Base-by-base conservation (phyloP, 2,113 vertebrate species). In the Paracanthobrama guichenoti region DNA sequence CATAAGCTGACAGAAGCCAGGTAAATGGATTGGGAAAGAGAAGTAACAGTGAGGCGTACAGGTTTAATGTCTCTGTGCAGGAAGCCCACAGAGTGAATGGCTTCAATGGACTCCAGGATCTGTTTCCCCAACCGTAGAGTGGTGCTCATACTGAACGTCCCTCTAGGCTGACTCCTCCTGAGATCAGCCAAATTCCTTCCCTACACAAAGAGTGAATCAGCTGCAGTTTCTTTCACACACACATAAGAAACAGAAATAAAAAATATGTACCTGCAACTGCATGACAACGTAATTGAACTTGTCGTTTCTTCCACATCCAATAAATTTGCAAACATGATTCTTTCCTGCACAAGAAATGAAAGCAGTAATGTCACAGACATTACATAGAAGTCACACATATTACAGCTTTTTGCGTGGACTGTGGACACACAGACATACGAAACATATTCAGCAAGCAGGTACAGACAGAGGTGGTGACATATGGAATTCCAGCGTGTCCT, bases 251-350 rank as follows among this genome's bases (percentile, higher is more conserved):
- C 44, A 24, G 20, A 10, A 72, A 12, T 6, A 35, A 60, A 46
- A 26, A 39, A 16, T 60, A 8, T 90, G 91, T 91, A 99, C 98
- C 97, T 99, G 98, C 71, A 99, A 96, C 90, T 99, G 98, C 98
- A 99, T 99, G 66, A 99, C 98, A 72, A 99, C 97, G 0, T 99
- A 99, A 93, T 99, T 99, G 89, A 99, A 99, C 91, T 98, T 99
- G 91, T 99, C 98, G 4, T 99, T 99, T 90, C 97, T 94, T 84
- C 98, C 98, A 81, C 98, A 99, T 88, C 98, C 98, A 76, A 98
- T 99, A 88, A 99, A 99, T 89, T 98, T 97, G 93, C 98, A 99
- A 85, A 99, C 97, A 59, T 99, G 98, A 91, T 99, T 97, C 88
- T 99, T 99, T 87, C 98, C 98, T 99, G 91, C 18, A 59, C 79